Base-by-base conservation (phyloP, 2,888 invertebrate species). In the Petrolisthes cinctipes region DNA sequence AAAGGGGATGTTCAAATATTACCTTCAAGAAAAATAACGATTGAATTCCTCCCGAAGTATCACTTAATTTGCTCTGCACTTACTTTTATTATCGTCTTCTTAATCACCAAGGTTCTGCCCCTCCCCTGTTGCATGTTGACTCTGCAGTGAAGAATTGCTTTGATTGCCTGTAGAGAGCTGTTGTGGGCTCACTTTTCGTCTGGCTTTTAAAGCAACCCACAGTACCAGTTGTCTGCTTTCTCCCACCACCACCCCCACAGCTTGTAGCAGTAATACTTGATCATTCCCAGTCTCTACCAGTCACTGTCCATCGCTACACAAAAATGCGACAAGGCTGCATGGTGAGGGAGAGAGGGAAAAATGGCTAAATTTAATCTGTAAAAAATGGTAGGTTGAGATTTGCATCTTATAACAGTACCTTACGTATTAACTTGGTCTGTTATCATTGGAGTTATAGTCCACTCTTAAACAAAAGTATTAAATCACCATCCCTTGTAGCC, bases 1-100 rank as follows among this genome's bases (percentile, higher is more conserved):
- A 14, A 71, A n/a, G 71, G 71, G 71, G 71, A 71, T 71, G 71
- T 20, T 71, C 71, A 71, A 71, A 71, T 71, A 71, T 71, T 71
- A 71, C 71, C 71, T 20, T 20, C 71, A 61, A n/a, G 71, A 71
- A n/a, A n/a, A 71, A 20, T 7, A n/a, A 20, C 37, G 2, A 37
- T 2, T 37, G 37, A 37, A 37, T 37, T 37, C 71, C 6, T 71
- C 14, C 71, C 20, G 61, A 71, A n/a, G 20, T 71, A n/a, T 71
- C 71, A 71, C 71, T 14, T 71, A 71, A 20, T n/a, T 20, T 71
- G 14, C 20, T 71, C 71, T 20, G 71, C 71, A 20, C 71, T 5
- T 20, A 71, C 20, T 20, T 71, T 20, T 71, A 71, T 71, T 61
- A n/a, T 20, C 20, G 7, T 71, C 71, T 20, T 71, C 61, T 61